A percentile compares a stretch with the other conserved stretches of the same genome.
Evolutionary conservation across 2,888 invertebrate genomes (phyloP).

Genomic region (Callimorpha dominula): DNA sequence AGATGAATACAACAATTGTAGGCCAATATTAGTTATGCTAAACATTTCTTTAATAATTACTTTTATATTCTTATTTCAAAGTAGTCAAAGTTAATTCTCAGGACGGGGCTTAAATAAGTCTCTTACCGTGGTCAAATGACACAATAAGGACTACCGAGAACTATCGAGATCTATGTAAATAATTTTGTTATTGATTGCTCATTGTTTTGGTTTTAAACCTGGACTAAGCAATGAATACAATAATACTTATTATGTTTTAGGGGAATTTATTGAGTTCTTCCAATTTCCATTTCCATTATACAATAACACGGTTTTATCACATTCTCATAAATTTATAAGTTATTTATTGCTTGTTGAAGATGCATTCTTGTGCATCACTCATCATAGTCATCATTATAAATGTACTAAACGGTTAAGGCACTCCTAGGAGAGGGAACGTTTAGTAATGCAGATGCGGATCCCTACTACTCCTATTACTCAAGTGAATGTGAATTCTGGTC

Average conservation of each 20-base stretch:
- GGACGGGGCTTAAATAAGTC: not conserved
- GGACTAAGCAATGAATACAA: not conserved
- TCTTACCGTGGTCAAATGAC: not conserved
- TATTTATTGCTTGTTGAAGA: too few relatives aligned
- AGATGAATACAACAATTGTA: not conserved
- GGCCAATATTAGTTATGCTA: not conserved
- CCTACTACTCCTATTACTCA: too few relatives aligned
- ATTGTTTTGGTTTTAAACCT: not conserved
- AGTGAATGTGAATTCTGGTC: too few relatives aligned
- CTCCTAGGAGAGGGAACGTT: too few relatives aligned
- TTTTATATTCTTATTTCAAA: not conserved
- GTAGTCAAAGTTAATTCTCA: not conserved
- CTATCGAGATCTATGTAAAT: not conserved
- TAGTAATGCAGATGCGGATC: too few relatives aligned
- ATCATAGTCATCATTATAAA: too few relatives aligned
- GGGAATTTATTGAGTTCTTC: not conserved
- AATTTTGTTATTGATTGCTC: not conserved
- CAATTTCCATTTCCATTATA: too few relatives aligned
- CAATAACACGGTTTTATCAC: too few relatives aligned
- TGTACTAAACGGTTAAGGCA: too few relatives aligned
- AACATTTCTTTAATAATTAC: not conserved
- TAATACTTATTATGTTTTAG: not conserved
- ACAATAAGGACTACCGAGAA: not conserved
- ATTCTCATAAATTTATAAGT: too few relatives aligned
- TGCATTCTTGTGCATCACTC: too few relatives aligned